Evolutionary conservation across 2,797 vertebrate species (phyloP), one percentile per base, ranked within the genome.

Genomic region (Centropyge bicolor): DNA sequence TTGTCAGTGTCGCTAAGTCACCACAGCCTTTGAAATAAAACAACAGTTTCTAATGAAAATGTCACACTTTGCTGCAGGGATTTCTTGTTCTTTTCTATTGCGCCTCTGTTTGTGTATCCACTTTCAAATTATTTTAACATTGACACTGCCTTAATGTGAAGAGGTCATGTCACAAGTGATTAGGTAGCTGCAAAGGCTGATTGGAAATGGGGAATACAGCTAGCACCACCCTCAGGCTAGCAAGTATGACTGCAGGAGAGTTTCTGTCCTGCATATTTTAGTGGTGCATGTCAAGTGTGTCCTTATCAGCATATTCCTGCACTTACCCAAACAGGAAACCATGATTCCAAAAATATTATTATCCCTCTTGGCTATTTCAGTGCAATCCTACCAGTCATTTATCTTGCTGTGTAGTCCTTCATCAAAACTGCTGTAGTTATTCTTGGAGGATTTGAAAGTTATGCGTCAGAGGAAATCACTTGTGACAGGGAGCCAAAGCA

Each of bases 111-210:
- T 75, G 35, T 84, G 75, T 69, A 56, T 80, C 54, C 35, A 5
- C 6, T 68, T 74, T 87, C 48, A 31, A 83, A 90, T 87, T 49
- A 55, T 84, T 86, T 89, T 81, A 89, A 59, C 71, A 67, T 76
- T 22, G 88, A 90, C 0, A 40, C 24, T 10, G 49, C 16, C 41
- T 72, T 82, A 60, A 19, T 69, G 40, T 49, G 73, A 85, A 66
- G 64, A 80, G 81, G 65, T 66, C 19, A 8, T 38, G 78, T 86
- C 89, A 77, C 31, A 1, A 22, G 36, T 19, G 35, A 83, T 90
- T 81, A 85, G 31, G 60, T 9, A 20, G 62, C 22, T 55, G 27
- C 64, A 48, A 24, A 69, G 17, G 38, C 45, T 78, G 41, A 84
- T 78, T 80, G 16, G 40, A 74, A 62, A 65, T 40, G 31, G 20